Evolutionary conservation across 2,888 invertebrate genomes (phyloP).

Genomic region (Galeruca laticollis): DNA sequence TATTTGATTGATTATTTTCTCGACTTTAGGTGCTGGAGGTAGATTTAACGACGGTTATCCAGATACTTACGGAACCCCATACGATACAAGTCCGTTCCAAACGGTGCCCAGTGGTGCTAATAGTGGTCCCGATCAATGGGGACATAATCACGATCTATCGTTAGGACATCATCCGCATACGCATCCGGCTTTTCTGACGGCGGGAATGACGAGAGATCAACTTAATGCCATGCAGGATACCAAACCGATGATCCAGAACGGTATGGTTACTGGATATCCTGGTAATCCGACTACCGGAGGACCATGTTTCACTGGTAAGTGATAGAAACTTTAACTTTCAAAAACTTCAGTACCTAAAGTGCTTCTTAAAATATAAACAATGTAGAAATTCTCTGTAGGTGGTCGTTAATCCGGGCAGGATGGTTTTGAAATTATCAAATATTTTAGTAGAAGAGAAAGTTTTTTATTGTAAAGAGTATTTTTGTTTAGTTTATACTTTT

Average conservation of each 20-base stretch:
- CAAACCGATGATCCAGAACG: conserved; percentile 71
- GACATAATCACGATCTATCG: conserved; percentile 62
- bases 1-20: too few species aligned
- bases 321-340: too few species aligned
- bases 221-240: conserved; percentile 63
- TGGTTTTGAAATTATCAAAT: too few species aligned
- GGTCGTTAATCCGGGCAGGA: too few species aligned
- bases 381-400: too few species aligned
- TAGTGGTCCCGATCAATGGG: conserved; percentile 64
- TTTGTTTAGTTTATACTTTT: too few species aligned
- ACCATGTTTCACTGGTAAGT: conserved; percentile 75
- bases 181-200: conserved; percentile 69
- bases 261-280: conserved; percentile 71
- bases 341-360: neutral
- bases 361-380: neutral
- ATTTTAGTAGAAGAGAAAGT: too few species aligned
- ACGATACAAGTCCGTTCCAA: conserved; percentile 79
- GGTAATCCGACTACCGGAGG: conserved; percentile 71
- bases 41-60: conserved; percentile 71
- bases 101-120: conserved; percentile 71
- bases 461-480: too few species aligned
- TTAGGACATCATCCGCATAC: conserved; percentile 68
- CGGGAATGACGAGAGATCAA: conserved; percentile 61
- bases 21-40: conserved; percentile 65
- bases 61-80: conserved; percentile 70